Evolutionary conservation across 2,797 vertebrate species (phyloP), one percentile per base, ranked within the genome.

Genomic region (Cynodonichthys magdalenae): DNA sequence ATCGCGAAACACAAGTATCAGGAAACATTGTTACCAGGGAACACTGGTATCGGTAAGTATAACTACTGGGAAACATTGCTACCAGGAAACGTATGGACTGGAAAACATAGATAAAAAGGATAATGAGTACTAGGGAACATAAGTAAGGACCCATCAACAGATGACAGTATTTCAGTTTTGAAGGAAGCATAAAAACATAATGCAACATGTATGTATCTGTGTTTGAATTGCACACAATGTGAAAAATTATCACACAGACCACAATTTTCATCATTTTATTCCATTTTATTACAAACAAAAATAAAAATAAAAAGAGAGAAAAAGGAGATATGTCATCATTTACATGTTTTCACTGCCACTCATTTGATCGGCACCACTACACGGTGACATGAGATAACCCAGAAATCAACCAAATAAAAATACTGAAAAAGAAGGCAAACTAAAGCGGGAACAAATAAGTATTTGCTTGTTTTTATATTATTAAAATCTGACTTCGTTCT

Each of bases 271-370:
- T 88, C 6, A 82, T 89, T 90, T 92, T 81, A 85, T 90, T 93
- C 75, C 74, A 73, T 93, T 94, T 94, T 94, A 94, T 94, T 94
- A 94, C 89, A 94, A 94, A 94, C 89, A 89, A 92, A 36, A 45
- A 39, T 10, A 39, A 39, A 63, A 59, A 60, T 34, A 42, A 79
- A 85, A 62, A 54, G 80, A 75, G 81, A 81, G 57, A 73, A 77
- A 71, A 83, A 73, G 71, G 75, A 89, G 88, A 89, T 88, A 89
- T 68, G 77, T 92, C 87, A 90, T 91, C 85, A 82, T 86, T 87
- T 85, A 92, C 90, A 91, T 85, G 82, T 90, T 93, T 93, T 79
- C 77, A 89, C 80, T 83, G 90, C 81, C 90, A 89, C 84, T 90
- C 83, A 69, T 85, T 76, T 81, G 66, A 82, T 77, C 47, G 70